Conservation (phyloP, 2,113 vertebrate genomes). For the Reinhardtius hippoglossoides region DNA sequence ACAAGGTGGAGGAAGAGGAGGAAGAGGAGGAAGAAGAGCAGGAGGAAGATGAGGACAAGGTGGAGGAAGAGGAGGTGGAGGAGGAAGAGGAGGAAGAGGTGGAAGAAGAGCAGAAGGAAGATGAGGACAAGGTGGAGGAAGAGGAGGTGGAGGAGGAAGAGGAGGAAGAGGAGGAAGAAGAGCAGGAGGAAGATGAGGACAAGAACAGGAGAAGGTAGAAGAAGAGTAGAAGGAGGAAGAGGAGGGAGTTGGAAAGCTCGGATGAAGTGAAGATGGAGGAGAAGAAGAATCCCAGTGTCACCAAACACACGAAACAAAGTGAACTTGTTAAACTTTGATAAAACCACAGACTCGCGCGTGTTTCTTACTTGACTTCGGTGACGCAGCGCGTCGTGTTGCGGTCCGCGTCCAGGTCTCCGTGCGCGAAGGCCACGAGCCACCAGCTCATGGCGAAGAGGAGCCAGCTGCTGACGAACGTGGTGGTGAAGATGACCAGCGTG, state of each 20-base stretch:
- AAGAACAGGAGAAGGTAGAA: constrained; percentile 17
- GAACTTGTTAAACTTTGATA: too few species aligned
- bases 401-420: constrained; percentile 89
- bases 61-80: constrained; percentile 18
- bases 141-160: too few species aligned
- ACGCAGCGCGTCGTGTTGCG: constrained; percentile 82
- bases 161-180: background rate
- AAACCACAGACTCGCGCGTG: too few species aligned
- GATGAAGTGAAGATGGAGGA: background rate
- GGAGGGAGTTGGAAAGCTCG: background rate
- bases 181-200: background rate
- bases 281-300: background rate
- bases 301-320: background rate
- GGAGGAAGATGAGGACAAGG: background rate
- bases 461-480: constrained; percentile 98
- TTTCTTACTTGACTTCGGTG: constrained; percentile 91
- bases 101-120: background rate
- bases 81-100: background rate
- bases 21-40: background rate
- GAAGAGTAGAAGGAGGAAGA: constrained; percentile 4
- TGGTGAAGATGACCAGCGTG: constrained; percentile 97
- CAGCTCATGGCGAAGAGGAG: constrained; percentile 97
- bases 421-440: constrained; percentile 97
- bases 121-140: background rate
- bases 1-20: too few species aligned